Conservation (phyloP, 2,113 vertebrate species). For the Dolichotis patagonum region DNA sequence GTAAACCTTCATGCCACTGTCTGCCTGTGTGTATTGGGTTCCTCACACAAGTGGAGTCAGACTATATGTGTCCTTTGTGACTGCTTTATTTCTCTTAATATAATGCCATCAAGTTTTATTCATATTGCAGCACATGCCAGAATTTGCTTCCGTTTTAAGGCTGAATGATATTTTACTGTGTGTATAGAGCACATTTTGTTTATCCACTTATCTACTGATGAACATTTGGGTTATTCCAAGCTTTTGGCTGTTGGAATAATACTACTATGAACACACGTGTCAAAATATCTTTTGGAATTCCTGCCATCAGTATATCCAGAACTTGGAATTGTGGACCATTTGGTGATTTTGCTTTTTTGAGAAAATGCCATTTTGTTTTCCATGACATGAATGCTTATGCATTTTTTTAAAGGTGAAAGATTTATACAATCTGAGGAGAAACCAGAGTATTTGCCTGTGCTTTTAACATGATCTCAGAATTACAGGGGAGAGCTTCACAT, state of each 20-base stretch:
- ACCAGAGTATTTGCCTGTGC: background rate
- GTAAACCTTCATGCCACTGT: background rate
- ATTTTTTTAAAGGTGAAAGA: background rate
- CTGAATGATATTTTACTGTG: background rate
- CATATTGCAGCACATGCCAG: background rate
- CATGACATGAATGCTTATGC: background rate
- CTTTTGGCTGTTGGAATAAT: background rate
- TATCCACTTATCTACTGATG: background rate
- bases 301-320: background rate
- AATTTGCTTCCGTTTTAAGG: background rate
- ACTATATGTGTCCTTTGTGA: background rate
- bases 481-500: background rate
- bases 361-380: background rate
- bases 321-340: background rate
- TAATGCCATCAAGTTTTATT: background rate
- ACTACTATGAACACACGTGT: background rate
- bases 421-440: too few species aligned
- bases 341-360: background rate
- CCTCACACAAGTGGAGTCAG: background rate
- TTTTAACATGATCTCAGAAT: background rate
- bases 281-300: background rate
- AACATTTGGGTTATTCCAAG: background rate
- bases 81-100: slow-evolving; percentile 14
- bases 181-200: background rate
- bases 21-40: background rate